These are phyloP conservation scores for Bambusicola thoracicus DNA, from an alignment of 2,113 vertebrate species.

Conservation along the genomic window DNA sequence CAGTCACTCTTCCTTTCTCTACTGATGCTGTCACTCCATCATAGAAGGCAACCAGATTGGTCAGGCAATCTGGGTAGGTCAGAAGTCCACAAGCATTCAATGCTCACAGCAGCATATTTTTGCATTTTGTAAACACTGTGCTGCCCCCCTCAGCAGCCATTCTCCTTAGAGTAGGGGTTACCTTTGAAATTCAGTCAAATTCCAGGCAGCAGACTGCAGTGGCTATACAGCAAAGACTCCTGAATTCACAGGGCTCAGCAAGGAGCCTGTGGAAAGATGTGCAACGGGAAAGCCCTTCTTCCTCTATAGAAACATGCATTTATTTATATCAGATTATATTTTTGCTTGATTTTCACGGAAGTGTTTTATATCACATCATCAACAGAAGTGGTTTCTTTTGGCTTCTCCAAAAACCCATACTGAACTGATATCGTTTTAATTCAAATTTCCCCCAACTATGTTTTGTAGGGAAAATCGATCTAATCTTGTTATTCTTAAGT, in stretches of 20 bases:
- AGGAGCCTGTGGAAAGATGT: background rate
- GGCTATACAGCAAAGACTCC: background rate
- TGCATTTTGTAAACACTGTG: background rate
- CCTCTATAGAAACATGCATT: background rate
- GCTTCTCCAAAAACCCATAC: background rate
- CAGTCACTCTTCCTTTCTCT: background rate
- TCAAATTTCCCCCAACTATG: background rate
- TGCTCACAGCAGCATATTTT: background rate
- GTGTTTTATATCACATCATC: background rate
- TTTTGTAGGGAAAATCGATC: background rate
- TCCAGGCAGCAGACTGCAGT: background rate
- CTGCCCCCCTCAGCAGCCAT: background rate
- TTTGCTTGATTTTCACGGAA: background rate
- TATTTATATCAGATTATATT: background rate
- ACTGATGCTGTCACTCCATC: background rate
- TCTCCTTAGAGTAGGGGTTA: background rate
- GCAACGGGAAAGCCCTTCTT: background rate
- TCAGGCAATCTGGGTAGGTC: background rate
- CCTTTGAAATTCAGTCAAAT: background rate
- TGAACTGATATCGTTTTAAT: conserved; percentile 5
- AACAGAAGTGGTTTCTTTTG: background rate
- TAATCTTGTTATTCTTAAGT: background rate
- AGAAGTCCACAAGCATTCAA: background rate
- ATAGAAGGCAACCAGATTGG: background rate
- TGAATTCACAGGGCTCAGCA: background rate